Evolutionary conservation across 2,113 vertebrate species (phyloP).

Genomic region (cat (Felis catus)): DNA sequence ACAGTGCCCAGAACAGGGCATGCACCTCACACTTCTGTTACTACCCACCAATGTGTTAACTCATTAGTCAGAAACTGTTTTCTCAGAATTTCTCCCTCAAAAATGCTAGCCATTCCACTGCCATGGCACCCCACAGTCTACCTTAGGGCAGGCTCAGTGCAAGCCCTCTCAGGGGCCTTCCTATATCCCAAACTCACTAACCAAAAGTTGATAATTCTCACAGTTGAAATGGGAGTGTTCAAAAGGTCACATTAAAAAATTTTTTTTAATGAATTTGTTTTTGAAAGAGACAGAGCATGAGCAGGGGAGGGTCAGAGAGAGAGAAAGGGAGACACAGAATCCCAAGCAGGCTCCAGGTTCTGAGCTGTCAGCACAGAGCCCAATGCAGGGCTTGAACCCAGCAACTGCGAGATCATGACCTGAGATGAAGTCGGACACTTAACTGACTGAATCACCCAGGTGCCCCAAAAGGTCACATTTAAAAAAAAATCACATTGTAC

Average conservation of each 20-base stretch:
- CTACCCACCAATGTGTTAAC: not conserved
- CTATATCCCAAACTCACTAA: not conserved
- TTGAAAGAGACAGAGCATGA: too few relatives aligned
- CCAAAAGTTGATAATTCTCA: not conserved
- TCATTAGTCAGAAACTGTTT: not conserved
- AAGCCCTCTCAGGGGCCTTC: not conserved
- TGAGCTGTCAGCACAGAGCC: too few relatives aligned
- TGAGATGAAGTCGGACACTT: too few relatives aligned
- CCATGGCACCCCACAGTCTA: not conserved
- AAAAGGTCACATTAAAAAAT: slow-evolving; percentile 42
- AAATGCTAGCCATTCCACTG: not conserved
- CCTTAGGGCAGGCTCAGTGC: not conserved
- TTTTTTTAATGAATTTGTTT: not conserved
- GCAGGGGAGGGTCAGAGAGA: too few relatives aligned
- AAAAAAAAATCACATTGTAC: not conserved
- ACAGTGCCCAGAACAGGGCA: not conserved
- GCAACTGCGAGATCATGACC: too few relatives aligned
- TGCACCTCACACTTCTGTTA: not conserved
- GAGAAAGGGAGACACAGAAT: too few relatives aligned
- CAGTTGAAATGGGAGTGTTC: not conserved
- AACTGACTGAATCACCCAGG: too few relatives aligned
- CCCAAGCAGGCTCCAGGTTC: too few relatives aligned
- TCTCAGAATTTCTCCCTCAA: not conserved
- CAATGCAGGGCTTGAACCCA: too few relatives aligned
- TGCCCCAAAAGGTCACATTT: slow-evolving; percentile 34